Base-by-base conservation (phyloP, 2,888 invertebrate species). In the Pyrochroa serraticornis region DNA sequence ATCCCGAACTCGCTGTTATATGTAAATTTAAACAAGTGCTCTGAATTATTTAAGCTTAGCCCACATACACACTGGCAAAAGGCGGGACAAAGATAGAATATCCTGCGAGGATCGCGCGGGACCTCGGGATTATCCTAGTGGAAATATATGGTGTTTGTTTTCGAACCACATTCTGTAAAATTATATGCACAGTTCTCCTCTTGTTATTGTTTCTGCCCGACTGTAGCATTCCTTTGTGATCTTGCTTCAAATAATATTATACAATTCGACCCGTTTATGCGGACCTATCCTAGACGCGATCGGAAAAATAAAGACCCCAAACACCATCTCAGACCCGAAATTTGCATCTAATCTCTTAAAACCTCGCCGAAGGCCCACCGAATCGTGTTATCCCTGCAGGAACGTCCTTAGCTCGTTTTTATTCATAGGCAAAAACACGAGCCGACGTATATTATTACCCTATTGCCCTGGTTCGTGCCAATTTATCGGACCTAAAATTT, bases 31-130 rank as follows among this genome's bases (percentile, higher is more conserved):
- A 73, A 70, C 72, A 69, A 71, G 71, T 70, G 67, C 66, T 65
- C 68, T 73, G 74, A 72, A 75, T 74, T 75, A 75, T 76, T 75
- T 74, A 75, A 71, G 67, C 68, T 63, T 70, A 72, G 67, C 69
- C 71, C 70, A 72, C 71, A 71, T 72, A 68, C 63, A 64, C 60
- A 62, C 58, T 56, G 54, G 58, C 55, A 55, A 41, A 49, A 47
- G 50, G 56, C 43, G 38, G 47, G 41, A 55, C 43, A 51, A 42
- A 58, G 55, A 63, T 38, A 50, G 52, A 22, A 51, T 37, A 32
- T 30, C 32, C 22, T 48, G 12, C 12, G 22, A 37, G 50, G 49
- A 59, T 48, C 44, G 61, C 67, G 62, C 65, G 68, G 70, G 67
- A 65, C 68, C 65, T 56, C 14, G 68, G 71, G 70, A 71, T 72